Evolutionary conservation across 2,797 vertebrate genomes (phyloP), one percentile per base, ranked within the genome.

Genomic region (Rallus crepitans): DNA sequence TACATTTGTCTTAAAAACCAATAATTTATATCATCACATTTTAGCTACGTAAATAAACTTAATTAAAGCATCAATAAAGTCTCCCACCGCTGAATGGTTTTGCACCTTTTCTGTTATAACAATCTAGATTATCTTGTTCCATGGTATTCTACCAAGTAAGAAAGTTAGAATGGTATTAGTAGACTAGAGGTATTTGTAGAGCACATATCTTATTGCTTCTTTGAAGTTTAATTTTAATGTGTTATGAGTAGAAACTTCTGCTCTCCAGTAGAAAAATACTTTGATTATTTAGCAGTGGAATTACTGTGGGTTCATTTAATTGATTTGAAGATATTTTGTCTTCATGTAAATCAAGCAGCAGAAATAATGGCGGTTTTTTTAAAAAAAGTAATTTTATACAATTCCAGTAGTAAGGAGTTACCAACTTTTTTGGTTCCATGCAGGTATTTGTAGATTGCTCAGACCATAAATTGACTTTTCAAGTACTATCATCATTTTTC

Each of bases 271-370:
- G 19, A 96, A 87, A 16, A 3, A 10, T 27, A 6, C 24, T 78
- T 65, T 66, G 52, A 42, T 52, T 81, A 40, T 71, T 59, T 87
- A 39, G 11, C 13, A 40, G 15, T 20, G 10, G 2, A 59, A 53
- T 61, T 70, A 71, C 17, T 37, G 5, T 50, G 47, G 9, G 19
- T n/a, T 70, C 87, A 20, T 59, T 71, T 31, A 33, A 84, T 8
- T 55, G 11, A 40, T 50, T 63, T 28, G 9, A 30, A 55, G 23
- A 25, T 37, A 9, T 42, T 61, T 64, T 76, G 52, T 9, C 13
- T 56, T 59, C 2, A 0, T 42, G 33, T 60, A 15, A 0, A 1
- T 17, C n/a, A 52, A 66, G 13, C 5, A 57, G n/a, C 56, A 84
- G 48, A 33, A 33, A 11, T 50, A 57, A 23, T 23, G 47, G 11